Conservation (phyloP, 2,888 invertebrate species). For the Heliconius aoede region DNA sequence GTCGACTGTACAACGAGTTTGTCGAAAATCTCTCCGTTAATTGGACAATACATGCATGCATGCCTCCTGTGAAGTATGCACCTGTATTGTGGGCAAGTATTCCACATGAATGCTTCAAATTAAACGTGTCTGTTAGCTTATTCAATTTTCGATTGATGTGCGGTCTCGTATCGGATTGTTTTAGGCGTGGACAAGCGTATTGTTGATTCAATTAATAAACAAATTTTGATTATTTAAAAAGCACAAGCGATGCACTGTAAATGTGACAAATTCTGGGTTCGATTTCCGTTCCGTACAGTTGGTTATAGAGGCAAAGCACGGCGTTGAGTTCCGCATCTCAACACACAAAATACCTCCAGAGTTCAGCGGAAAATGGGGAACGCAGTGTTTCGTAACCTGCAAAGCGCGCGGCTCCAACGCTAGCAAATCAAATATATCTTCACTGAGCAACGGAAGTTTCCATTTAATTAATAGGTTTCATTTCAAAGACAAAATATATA, state of each 20-base stretch:
- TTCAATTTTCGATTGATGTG: slow-evolving; percentile 36
- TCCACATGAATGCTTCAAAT: slow-evolving; percentile 39
- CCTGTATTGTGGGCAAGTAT: slow-evolving; percentile 32
- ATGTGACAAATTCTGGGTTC: too few species aligned
- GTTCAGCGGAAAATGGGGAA: too few species aligned
- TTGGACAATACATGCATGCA: slow-evolving; percentile 22
- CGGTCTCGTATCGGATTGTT: slow-evolving; percentile 29
- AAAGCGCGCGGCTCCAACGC: too few species aligned
- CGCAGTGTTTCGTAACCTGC: too few species aligned
- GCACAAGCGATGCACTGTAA: too few species aligned
- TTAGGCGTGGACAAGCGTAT: neutral
- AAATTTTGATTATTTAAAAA: neutral
- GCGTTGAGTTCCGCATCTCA: too few species aligned
- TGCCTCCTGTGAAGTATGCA: slow-evolving; percentile 9
- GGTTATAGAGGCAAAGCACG: too few species aligned
- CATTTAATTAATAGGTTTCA: neutral
- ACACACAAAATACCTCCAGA: too few species aligned
- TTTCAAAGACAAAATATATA: neutral
- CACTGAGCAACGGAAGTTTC: neutral
- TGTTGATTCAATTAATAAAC: neutral
- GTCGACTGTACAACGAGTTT: slow-evolving; percentile 6
- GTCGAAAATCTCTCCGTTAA: slow-evolving; percentile 17
- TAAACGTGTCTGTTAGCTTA: slow-evolving; percentile 37
- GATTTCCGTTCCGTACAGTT: too few species aligned
- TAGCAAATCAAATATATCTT: neutral